Conservation (phyloP, 1,140 invertebrate genomes). For the Drepana arcuata region DNA sequence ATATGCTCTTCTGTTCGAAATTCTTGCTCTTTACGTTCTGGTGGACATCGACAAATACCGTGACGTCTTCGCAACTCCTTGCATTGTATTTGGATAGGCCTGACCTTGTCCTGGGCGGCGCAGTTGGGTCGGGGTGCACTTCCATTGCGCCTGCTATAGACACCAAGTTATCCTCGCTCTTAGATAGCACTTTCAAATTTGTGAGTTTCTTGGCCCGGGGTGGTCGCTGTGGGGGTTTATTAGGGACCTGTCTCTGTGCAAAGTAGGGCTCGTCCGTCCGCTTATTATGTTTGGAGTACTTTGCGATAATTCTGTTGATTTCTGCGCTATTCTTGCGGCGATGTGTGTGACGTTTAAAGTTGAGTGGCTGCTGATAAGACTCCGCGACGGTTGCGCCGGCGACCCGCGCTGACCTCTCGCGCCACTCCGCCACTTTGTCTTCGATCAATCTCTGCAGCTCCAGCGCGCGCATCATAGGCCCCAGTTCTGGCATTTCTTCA, state of each 20-base stretch:
- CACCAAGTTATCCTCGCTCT: slow-evolving; percentile 53
- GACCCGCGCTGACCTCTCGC: slow-evolving; percentile 63
- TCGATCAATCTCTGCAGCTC: slow-evolving; percentile 62
- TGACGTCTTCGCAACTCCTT: slow-evolving; percentile 58
- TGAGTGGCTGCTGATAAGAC: slow-evolving; percentile 64
- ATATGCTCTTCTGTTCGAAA: slow-evolving; percentile 55
- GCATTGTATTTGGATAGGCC: slow-evolving; percentile 50
- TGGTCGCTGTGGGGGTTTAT: slow-evolving; percentile 39
- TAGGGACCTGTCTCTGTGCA: slow-evolving; percentile 16
- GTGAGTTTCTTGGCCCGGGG: slow-evolving; percentile 39
- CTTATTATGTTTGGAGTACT: slow-evolving; percentile 57
- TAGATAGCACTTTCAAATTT: slow-evolving; percentile 39
- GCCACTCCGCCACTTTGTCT: slow-evolving; percentile 66
- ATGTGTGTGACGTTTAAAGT: slow-evolving; percentile 63
- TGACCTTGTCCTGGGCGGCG: slow-evolving; percentile 18
- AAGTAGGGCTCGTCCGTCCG: slow-evolving; percentile 40
- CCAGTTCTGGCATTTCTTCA: slow-evolving; percentile 52
- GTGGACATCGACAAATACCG: slow-evolving; percentile 48
- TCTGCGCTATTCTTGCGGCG: slow-evolving; percentile 65
- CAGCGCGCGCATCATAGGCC: slow-evolving; percentile 57
- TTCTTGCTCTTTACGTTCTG: slow-evolving; percentile 44
- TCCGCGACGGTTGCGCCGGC: slow-evolving; percentile 50
- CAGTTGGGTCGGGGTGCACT: slow-evolving; percentile 26
- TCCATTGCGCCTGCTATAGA: slow-evolving; percentile 39
- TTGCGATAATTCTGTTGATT: slow-evolving; percentile 69